Conservation (phyloP, 2,113 vertebrate genomes). For the Acrocephalus arundinaceus region DNA sequence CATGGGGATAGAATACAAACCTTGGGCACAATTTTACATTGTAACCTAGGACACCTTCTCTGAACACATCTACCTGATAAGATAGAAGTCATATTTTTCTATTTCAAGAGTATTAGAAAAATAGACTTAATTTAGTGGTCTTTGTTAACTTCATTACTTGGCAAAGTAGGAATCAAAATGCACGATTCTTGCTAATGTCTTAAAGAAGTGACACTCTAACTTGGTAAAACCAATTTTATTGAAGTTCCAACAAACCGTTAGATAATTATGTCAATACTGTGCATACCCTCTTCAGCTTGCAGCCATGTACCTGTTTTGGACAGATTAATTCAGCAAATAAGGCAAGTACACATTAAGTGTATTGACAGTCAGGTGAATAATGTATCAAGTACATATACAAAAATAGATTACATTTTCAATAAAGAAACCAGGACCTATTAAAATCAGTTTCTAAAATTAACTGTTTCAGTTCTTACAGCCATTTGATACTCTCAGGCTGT, state of each 20-base stretch:
- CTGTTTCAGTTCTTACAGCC: background rate
- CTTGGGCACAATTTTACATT: too few relatives aligned
- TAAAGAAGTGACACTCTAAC: background rate
- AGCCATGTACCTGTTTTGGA: slow-evolving; percentile 16
- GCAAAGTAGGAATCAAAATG: background rate
- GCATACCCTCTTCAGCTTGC: background rate
- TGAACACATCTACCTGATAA: background rate
- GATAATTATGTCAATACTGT: slow-evolving; percentile 6
- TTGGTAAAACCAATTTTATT: slow-evolving; percentile 5
- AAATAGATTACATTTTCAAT: slow-evolving; percentile 41
- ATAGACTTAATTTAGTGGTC: background rate
- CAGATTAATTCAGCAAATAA: slow-evolving; percentile 51
- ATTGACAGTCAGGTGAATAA: slow-evolving; percentile 45
- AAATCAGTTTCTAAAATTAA: slow-evolving; percentile 31
- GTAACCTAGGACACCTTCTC: too few relatives aligned
- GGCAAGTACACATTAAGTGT: slow-evolving; percentile 20
- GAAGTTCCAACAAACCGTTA: background rate
- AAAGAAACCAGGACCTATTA: slow-evolving; percentile 26
- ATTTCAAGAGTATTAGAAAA: background rate
- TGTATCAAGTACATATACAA: slow-evolving; percentile 23
- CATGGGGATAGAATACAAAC: too few relatives aligned
- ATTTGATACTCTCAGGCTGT: background rate
- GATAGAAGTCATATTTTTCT: background rate
- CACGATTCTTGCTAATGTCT: background rate
- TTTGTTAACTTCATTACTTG: background rate